phyloP scores from a whole-genome alignment of 2,113 vertebrate species.

The Hippolais icterina region DNA sequence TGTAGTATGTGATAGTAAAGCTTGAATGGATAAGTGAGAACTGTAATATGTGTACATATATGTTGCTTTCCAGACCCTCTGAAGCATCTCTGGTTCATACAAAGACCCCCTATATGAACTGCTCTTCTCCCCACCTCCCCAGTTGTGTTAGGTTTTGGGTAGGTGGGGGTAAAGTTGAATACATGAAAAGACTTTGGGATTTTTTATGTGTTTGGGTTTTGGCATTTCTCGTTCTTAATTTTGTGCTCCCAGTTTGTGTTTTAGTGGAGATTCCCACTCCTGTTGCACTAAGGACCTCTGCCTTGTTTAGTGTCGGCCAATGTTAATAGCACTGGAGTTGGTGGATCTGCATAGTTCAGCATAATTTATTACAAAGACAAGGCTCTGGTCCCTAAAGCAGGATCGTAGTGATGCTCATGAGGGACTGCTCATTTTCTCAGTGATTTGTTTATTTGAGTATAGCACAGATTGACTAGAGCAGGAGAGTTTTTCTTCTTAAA shows the following conservation, averaged over 20 bases:
- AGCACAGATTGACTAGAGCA: background rate
- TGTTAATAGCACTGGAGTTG: background rate
- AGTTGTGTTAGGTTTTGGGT: background rate
- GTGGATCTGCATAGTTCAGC: background rate
- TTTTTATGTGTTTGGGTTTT: background rate
- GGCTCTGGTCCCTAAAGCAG: background rate
- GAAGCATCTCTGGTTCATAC: background rate
- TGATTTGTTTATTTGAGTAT: background rate
- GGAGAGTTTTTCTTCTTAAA: background rate
- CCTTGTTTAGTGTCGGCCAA: background rate
- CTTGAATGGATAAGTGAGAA: background rate
- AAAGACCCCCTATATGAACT: background rate
- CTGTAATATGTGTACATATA: background rate
- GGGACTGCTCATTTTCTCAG: background rate
- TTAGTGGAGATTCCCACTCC: background rate
- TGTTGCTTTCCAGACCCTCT: background rate
- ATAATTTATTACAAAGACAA: background rate
- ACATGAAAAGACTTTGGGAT: background rate
- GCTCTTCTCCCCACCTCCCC: rapidly evolving
- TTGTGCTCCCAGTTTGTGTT: background rate
- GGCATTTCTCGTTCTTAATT: background rate
- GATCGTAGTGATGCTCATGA: rapidly evolving
- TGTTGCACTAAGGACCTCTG: rapidly evolving
- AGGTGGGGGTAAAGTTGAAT: background rate
- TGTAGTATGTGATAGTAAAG: background rate